Conservation (phyloP, 2,113 vertebrate genomes). For the Neotragus pygmaeus region DNA sequence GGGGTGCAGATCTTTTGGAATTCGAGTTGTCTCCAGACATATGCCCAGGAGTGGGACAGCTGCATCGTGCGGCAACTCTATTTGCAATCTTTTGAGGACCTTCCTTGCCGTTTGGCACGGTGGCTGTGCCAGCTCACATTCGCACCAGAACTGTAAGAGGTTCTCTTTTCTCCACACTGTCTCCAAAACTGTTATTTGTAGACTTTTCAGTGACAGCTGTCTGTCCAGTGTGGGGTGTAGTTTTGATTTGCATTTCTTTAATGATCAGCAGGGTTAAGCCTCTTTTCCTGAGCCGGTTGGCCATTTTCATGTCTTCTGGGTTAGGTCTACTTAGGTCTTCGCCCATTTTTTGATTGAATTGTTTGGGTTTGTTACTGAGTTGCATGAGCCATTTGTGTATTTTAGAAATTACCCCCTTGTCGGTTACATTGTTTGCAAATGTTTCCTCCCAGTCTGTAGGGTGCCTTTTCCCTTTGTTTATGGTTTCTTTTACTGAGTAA, state of each 20-base stretch:
- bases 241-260: neutral
- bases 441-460: neutral
- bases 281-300: neutral
- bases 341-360: neutral
- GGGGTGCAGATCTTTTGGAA: neutral
- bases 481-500: neutral
- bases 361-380: neutral
- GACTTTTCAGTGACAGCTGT: neutral
- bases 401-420: neutral
- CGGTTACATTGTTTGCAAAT: neutral
- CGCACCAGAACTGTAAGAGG: neutral
- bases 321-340: neutral
- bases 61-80: neutral
- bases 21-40: neutral
- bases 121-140: neutral
- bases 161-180: neutral
- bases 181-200: neutral
- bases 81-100: neutral
- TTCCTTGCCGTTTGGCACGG: neutral
- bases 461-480: neutral
- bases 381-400: neutral
- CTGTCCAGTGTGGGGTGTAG: neutral
- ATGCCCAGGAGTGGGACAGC: neutral
- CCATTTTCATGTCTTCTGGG: neutral
- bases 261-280: neutral